Conservation (phyloP, 2,888 invertebrate genomes). For the Rotaria sp. region DNA sequence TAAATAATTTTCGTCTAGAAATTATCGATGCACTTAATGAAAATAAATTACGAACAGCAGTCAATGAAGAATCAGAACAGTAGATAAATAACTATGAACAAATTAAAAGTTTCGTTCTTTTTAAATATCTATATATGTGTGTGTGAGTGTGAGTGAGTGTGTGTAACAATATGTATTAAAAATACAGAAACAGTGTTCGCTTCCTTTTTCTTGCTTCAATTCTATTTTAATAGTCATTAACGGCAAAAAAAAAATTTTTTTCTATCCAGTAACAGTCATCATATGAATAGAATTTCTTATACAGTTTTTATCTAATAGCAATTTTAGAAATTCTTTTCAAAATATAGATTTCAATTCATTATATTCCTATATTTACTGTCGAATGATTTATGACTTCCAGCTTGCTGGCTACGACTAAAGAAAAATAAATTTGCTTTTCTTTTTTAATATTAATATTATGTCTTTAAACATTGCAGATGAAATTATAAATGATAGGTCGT, state of each 20-base stretch:
- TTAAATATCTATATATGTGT: not conserved
- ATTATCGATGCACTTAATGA: conserved; percentile 16
- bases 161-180: not conserved
- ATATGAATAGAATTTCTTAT: no score
- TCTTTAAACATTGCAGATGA: no score
- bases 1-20: conserved; percentile 25
- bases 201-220: not conserved
- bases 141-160: not conserved
- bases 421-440: no score
- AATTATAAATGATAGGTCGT: no score
- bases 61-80: not conserved
- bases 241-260: not conserved
- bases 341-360: not conserved
- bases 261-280: not conserved
- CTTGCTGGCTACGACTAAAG: no score
- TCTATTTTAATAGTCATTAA: not conserved
- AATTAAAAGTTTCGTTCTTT: not conserved
- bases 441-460: no score
- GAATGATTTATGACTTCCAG: not conserved
- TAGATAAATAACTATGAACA: not conserved
- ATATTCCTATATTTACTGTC: not conserved
- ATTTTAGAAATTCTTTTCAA: not conserved
- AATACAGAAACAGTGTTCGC: not conserved
- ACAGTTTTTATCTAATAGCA: not conserved
- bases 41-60: not conserved